Evolutionary conservation across 2,797 vertebrate genomes (phyloP).

Genomic region (Schizothorax lantsangensis): DNA sequence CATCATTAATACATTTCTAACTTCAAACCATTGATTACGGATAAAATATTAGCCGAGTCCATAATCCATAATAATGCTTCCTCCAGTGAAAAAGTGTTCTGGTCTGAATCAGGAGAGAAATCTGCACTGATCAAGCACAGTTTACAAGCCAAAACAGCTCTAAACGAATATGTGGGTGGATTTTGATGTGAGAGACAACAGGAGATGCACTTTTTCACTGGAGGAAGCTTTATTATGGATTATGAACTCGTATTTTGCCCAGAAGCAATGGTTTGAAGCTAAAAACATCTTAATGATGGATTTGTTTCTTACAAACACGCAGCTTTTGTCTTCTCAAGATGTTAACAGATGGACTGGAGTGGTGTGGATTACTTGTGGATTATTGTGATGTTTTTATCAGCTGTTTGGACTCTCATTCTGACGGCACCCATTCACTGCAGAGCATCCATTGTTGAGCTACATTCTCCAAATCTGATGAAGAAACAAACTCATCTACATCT

Average conservation of each 20-base stretch:
- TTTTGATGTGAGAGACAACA: not conserved
- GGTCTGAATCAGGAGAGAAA: not conserved
- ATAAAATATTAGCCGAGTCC: not conserved
- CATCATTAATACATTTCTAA: not conserved
- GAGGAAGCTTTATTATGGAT: not conserved
- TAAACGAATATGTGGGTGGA: not conserved
- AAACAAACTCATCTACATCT: not conserved
- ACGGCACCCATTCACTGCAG: not conserved
- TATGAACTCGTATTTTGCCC: not conserved
- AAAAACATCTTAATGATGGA: not conserved
- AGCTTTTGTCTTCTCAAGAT: not conserved
- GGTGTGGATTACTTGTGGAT: too few species aligned
- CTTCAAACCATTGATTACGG: not conserved
- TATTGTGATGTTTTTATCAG: not conserved
- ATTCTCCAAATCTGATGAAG: not conserved
- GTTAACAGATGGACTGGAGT: not conserved
- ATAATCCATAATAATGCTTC: not conserved
- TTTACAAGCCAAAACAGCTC: not conserved
- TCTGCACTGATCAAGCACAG: not conserved
- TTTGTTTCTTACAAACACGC: too few species aligned
- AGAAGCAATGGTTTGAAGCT: not conserved
- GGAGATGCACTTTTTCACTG: not conserved
- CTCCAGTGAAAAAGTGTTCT: not conserved
- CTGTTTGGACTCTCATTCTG: not conserved
- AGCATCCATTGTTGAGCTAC: not conserved